These are phyloP conservation scores for Percopsis transmontana DNA, from an alignment of 2,113 vertebrate genomes.

Conservation along the genomic window DNA sequence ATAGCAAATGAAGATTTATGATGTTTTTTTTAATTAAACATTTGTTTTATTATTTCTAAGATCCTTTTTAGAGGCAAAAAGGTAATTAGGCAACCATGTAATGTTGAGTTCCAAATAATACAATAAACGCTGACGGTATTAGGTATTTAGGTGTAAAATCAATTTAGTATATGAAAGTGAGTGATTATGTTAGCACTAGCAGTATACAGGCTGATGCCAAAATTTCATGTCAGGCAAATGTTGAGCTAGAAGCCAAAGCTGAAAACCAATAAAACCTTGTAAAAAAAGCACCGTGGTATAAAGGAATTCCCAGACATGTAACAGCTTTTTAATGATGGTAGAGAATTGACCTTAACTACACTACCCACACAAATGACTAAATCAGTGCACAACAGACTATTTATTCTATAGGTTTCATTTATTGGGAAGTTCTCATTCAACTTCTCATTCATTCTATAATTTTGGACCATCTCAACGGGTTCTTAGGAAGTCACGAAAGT, in stretches of 20 bases:
- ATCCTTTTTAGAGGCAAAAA: background rate
- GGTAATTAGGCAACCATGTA: background rate
- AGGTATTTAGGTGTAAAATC: background rate
- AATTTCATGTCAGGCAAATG: conserved; percentile 16
- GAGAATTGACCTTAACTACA: conserved; percentile 40
- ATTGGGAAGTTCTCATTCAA: conserved; percentile 59
- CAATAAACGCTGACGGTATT: background rate
- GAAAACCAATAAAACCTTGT: conserved; percentile 30
- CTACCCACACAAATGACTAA: conserved; percentile 65
- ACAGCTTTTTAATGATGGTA: conserved; percentile 47
- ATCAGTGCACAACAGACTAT: conserved; percentile 39
- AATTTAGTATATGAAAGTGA: background rate
- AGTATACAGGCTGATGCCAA: background rate
- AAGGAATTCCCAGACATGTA: conserved; percentile 44
- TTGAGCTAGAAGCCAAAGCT: conserved; percentile 32
- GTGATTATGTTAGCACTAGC: fast-evolving
- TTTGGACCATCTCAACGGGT: conserved; percentile 18
- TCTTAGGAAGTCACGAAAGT: conserved; percentile 37
- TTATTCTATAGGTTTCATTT: conserved; percentile 68
- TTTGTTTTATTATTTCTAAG: background rate
- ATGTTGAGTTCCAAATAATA: background rate
- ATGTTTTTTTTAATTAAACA: background rate
- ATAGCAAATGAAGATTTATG: background rate
- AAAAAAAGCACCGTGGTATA: conserved; percentile 15
- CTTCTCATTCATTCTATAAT: conserved; percentile 30